phyloP scores from a whole-genome alignment of 2,888 invertebrate genomes.

The Rhimphoctona megacephalus region DNA sequence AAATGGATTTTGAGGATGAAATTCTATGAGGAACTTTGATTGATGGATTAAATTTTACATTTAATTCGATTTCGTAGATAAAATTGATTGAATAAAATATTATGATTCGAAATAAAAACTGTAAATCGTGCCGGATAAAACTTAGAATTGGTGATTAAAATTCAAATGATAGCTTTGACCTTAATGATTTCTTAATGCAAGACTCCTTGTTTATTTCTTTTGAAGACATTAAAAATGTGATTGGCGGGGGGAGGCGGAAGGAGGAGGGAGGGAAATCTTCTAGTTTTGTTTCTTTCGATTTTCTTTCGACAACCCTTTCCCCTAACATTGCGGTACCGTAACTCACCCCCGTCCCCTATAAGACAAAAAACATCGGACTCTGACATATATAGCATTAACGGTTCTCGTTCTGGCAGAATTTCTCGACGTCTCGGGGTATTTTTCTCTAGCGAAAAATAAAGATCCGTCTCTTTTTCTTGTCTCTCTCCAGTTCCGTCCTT shows the following conservation, averaged over 20 bases:
- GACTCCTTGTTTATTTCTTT: slow-evolving; percentile 53
- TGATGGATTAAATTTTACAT: neutral
- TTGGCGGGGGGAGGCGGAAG: neutral
- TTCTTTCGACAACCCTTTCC: slow-evolving; percentile 63
- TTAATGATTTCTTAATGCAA: slow-evolving; percentile 45
- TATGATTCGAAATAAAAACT: neutral
- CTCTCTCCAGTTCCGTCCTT: slow-evolving; percentile 70
- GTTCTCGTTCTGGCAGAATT: slow-evolving; percentile 77
- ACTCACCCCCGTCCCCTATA: slow-evolving; percentile 67
- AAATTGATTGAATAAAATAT: neutral
- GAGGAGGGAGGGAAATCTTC: slow-evolving; percentile 31
- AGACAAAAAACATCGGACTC: slow-evolving; percentile 76
- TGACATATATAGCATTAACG: slow-evolving; percentile 76
- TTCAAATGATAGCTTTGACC: slow-evolving; percentile 9
- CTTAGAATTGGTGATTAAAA: neutral
- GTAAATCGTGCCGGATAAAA: slow-evolving; percentile 6
- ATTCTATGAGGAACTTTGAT: neutral
- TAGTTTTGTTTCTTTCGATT: slow-evolving; percentile 56
- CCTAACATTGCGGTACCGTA: slow-evolving; percentile 57
- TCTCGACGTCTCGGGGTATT: slow-evolving; percentile 76
- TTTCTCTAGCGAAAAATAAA: slow-evolving; percentile 78
- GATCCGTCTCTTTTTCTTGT: slow-evolving; percentile 70
- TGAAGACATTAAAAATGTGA: slow-evolving; percentile 45
- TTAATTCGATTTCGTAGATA: neutral
- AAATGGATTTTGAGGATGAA: neutral